Percentiles rank a stretch among this genome's conserved stretches.
Evolutionary conservation across 2,888 invertebrate genomes (phyloP).

Genomic region (Hirtodrosophila duncani): DNA sequence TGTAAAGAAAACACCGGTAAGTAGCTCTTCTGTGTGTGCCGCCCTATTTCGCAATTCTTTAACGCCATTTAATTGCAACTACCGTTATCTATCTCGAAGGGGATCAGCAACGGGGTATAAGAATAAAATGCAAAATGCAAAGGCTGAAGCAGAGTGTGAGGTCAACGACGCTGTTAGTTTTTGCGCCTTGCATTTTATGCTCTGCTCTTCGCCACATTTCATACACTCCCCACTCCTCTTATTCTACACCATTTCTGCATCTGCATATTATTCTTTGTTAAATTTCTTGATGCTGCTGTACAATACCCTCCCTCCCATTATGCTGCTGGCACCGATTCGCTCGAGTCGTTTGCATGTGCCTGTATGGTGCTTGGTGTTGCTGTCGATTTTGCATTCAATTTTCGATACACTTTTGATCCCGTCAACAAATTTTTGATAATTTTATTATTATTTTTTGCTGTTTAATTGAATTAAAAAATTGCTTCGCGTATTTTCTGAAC

Average conservation of each 20-base stretch:
- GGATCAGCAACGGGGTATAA: constrained; percentile 34
- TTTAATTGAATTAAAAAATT: constrained; percentile 49
- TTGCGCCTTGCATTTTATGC: constrained; percentile 27
- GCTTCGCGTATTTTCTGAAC: constrained; percentile 41
- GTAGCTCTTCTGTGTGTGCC: constrained; percentile 37
- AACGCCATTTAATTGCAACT: constrained; percentile 49
- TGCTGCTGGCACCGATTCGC: neutral
- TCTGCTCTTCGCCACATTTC: neutral
- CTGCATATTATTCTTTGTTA: no score
- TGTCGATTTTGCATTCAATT: constrained; percentile 47
- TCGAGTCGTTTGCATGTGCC: constrained; percentile 2
- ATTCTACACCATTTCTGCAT: constrained; percentile 22
- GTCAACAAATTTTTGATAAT: constrained; percentile 68
- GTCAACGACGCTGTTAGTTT: constrained; percentile 48
- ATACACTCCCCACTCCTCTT: constrained; percentile 8
- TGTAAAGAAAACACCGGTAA: constrained; percentile 51
- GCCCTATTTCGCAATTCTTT: constrained; percentile 14
- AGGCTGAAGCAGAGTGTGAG: constrained; percentile 6
- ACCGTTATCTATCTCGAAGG: constrained; percentile 48
- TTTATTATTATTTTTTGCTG: constrained; percentile 54
- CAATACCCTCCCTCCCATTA: constrained; percentile 7
- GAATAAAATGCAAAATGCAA: neutral
- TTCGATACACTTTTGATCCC: constrained; percentile 76
- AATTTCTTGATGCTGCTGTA: no score
- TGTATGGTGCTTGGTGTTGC: constrained; percentile 18